Evolutionary conservation across 1,140 invertebrate genomes (phyloP).

Genomic region (Pseudoatta argentina): DNA sequence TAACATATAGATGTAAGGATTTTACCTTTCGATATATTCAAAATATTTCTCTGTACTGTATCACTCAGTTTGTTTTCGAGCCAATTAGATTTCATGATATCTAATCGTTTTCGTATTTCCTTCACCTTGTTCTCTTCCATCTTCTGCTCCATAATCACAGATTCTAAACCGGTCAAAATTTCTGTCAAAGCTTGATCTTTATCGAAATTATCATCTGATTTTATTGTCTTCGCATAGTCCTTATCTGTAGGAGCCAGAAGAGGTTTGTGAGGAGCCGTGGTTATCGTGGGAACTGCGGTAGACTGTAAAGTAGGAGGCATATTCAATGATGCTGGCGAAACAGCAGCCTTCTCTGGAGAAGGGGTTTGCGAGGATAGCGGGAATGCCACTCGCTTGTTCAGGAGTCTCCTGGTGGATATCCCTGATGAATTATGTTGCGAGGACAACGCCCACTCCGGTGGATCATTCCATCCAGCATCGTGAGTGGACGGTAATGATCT

Average conservation of each 20-base stretch:
- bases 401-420: conserved; percentile 78
- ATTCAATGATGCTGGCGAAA: conserved; percentile 7
- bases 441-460: conserved; percentile 84
- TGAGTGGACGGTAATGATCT: conserved; percentile 79
- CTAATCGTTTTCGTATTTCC: conserved; percentile 83
- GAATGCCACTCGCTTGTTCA: conserved; percentile 86
- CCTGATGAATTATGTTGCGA: conserved; percentile 62
- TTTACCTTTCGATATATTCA: conserved; percentile 83
- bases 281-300: conserved; percentile 54
- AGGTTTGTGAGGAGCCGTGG: conserved; percentile 77
- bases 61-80: conserved; percentile 82
- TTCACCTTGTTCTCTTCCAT: conserved; percentile 71
- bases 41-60: conserved; percentile 79
- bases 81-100: conserved; percentile 84
- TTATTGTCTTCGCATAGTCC: neutral
- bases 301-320: conserved; percentile 73
- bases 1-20: neutral
- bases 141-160: conserved; percentile 74
- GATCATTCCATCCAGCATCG: conserved; percentile 87
- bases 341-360: neutral
- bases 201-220: conserved; percentile 62
- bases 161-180: conserved; percentile 77
- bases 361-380: conserved; percentile 77
- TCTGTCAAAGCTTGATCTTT: conserved; percentile 76
- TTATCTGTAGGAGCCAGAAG: conserved; percentile 59